A percentile compares a stretch with the other conserved stretches of the same genome.
phyloP scores from a whole-genome alignment of 2,113 vertebrate genomes.

The Bostrychus sinensis region DNA sequence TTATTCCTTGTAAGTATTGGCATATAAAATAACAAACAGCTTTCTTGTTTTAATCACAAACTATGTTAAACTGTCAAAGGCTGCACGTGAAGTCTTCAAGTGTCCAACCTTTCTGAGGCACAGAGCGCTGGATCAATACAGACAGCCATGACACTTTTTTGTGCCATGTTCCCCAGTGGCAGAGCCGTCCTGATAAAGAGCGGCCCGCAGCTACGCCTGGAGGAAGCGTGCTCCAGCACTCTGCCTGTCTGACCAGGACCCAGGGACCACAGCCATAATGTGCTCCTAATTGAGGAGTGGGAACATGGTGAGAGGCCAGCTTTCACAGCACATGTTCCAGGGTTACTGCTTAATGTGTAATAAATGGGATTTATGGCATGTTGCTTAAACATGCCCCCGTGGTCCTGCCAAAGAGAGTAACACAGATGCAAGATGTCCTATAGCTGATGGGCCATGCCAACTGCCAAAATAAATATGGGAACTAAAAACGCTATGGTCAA shows the following conservation, averaged over 20 bases:
- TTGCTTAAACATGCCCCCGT: conserved; percentile 42
- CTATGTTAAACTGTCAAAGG: too few species aligned
- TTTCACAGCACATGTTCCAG: conserved; percentile 65
- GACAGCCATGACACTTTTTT: conserved; percentile 23
- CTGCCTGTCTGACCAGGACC: conserved; percentile 39
- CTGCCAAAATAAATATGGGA: conserved; percentile 16
- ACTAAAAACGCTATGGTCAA: not conserved
- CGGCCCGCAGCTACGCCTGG: conserved; percentile 42
- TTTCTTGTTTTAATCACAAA: too few species aligned
- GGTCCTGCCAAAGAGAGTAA: conserved; percentile 47
- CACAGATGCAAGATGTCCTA: conserved; percentile 53
- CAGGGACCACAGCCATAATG: conserved; percentile 49
- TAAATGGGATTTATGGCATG: conserved; percentile 64
- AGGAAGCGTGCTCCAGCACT: conserved; percentile 39
- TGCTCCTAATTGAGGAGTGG: conserved; percentile 65
- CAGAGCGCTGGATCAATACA: conserved; percentile 18
- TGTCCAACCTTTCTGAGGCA: conserved; percentile 2
- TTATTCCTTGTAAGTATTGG: too few species aligned
- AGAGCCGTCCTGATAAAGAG: conserved; percentile 34
- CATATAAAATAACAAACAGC: too few species aligned
- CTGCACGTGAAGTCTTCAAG: not conserved
- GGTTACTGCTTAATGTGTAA: conserved; percentile 61
- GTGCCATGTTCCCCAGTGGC: conserved; percentile 22
- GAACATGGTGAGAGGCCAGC: conserved; percentile 51
- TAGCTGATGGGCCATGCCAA: too few species aligned